These are phyloP conservation scores for Pseudoips prasinana DNA, from an alignment of 2,888 invertebrate genomes.

Conservation along the genomic window DNA sequence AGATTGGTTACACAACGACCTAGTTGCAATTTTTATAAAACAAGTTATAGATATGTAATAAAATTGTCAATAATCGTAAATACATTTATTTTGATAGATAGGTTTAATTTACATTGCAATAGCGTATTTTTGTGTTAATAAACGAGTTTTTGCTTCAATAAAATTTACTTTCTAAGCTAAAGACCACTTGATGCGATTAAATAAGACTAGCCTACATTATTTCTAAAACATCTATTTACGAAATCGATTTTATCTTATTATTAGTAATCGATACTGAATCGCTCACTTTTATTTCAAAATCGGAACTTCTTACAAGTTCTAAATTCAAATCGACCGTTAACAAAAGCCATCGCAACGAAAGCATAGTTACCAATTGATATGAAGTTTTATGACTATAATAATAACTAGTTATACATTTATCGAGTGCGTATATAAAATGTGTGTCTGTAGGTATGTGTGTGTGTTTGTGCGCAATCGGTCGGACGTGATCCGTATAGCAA, in stretches of 20 bases:
- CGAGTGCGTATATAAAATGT: conserved; percentile 40
- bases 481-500: conserved; percentile 68
- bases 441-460: conserved; percentile 52
- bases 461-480: conserved; percentile 69
- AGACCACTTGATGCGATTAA: conserved; percentile 14
- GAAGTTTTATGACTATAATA: conserved; percentile 13
- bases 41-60: conserved; percentile 33
- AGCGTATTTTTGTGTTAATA: conserved; percentile 17
- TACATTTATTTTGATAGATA: conserved; percentile 27
- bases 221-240: conserved; percentile 4
- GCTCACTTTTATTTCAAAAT: too few relatives aligned
- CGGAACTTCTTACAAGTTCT: conserved; percentile 13
- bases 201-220: neutral
- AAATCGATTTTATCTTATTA: too few relatives aligned
- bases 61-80: conserved; percentile 32
- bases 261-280: too few relatives aligned
- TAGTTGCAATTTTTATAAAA: conserved; percentile 35
- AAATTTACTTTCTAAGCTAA: conserved; percentile 3
- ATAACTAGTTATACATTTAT: conserved; percentile 23
- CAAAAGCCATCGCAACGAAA: conserved; percentile 12
- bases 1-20: conserved; percentile 34
- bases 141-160: conserved; percentile 8
- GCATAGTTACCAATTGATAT: conserved; percentile 13
- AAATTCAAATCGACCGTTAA: conserved; percentile 18
- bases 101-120: conserved; percentile 15